Percentiles rank a stretch among this genome's conserved stretches.
Evolutionary conservation across 2,113 vertebrate genomes (phyloP).

Genomic region (Sterrhoptilus dennistouni): DNA sequence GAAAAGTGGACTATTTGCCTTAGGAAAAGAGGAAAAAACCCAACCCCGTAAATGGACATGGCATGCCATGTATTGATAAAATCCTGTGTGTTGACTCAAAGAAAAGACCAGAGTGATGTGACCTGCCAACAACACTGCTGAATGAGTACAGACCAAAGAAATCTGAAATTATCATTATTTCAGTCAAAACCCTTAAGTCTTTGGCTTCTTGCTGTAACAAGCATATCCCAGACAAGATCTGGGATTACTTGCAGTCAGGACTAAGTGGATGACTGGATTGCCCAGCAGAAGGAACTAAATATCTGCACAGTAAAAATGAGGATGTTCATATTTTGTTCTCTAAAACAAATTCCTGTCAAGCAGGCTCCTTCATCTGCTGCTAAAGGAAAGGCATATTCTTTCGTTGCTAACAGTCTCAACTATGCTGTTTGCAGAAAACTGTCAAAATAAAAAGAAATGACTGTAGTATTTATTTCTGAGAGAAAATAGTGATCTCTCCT

Average conservation of each 20-base stretch:
- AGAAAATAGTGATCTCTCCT: background rate
- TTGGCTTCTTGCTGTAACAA: background rate
- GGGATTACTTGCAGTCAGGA: background rate
- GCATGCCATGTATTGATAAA: background rate
- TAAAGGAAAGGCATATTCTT: background rate
- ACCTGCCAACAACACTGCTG: background rate
- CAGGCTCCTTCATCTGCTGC: background rate
- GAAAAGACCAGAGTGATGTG: background rate
- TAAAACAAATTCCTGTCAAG: background rate
- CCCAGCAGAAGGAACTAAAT: background rate
- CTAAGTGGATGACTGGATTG: background rate
- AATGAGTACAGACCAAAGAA: background rate
- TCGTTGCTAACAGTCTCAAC: background rate
- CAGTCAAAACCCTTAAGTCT: background rate
- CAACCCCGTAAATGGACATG: background rate
- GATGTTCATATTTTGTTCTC: background rate
- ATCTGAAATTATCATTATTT: background rate
- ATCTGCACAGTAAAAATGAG: background rate
- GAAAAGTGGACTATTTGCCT: background rate
- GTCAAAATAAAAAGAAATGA: background rate
- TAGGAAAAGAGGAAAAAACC: fast-evolving
- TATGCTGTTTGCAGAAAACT: background rate
- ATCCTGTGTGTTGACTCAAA: background rate
- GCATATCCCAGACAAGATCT: background rate
- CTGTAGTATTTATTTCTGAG: background rate